Base-by-base conservation (phyloP, 2,888 invertebrate genomes). In the Pegoplata infirma region DNA sequence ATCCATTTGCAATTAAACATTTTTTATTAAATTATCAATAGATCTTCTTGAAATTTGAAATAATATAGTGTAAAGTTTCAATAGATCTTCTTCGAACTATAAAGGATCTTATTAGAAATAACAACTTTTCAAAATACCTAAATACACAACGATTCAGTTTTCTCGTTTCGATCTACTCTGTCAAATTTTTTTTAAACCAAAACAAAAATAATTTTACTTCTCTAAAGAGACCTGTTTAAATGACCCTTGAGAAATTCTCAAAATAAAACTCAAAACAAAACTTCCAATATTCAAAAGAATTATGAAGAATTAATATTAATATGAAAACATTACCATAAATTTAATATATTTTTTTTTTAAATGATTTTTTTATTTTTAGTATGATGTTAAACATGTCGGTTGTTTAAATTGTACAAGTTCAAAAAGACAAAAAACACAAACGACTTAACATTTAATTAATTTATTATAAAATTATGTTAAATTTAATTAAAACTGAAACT, bases 371-470 rank as follows among this genome's bases (percentile, higher is more conserved):
- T 25, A 5, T 25, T 25, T 25, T 40, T n/a, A 40, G 12, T 40
- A 40, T 40, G 36, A 40, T 40, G 2, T 40, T 40, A 40, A 40
- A 14, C 5, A 40, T 40, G 36, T n/a, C n/a, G n/a, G n/a, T 5
- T 40, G 32, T 32, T 32, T 8, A 32, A 10, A 28, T 28, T 36
- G 36, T 36, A 36, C 28, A 28, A 28, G 10, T 55, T 17, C 17
- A 40, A 14, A 44, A 44, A 21, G 58, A 44, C 58, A 44, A n/a
- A n/a, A n/a, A n/a, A n/a, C n/a, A n/a, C n/a, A n/a, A n/a, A n/a
- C n/a, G n/a, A 44, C 16, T 58, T 44, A 44, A 44, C 58, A 58
- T 44, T 44, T 21, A 44, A 58, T 58, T 44, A 44, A 58, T 58
- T 58, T 58, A 23, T 10, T 44, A 19, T 19, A 19, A 40, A 58